Conservation (phyloP, 2,888 invertebrate species). For the Himalopsyche japonica region DNA sequence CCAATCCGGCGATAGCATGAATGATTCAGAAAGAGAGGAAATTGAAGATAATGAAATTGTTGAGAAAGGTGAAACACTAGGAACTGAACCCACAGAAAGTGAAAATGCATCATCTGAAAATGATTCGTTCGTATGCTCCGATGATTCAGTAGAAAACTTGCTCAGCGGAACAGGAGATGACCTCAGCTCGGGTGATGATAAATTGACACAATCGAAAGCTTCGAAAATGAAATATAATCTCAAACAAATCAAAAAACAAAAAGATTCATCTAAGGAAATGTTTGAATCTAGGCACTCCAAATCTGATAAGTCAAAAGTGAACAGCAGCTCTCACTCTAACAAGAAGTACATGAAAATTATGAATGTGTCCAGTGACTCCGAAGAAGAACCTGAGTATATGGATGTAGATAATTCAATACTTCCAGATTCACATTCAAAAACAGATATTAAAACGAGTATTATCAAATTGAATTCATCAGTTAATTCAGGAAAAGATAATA, state of each 20-base stretch:
- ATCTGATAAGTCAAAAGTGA: background rate
- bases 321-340: background rate
- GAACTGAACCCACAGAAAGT: conserved; percentile 50
- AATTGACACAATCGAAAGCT: conserved; percentile 52
- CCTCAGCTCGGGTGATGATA: conserved; percentile 53
- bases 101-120: conserved; percentile 51
- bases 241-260: background rate
- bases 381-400: background rate
- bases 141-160: conserved; percentile 50
- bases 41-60: conserved; percentile 50
- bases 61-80: conserved; percentile 58
- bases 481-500: background rate
- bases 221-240: conserved; percentile 49
- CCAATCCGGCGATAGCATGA: conserved; percentile 57
- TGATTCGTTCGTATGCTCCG: conserved; percentile 61
- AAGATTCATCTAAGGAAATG: background rate
- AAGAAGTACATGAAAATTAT: background rate
- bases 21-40: conserved; percentile 53
- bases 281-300: background rate
- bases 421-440: background rate
- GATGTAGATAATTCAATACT: background rate
- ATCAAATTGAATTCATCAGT: background rate
- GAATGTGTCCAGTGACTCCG: background rate
- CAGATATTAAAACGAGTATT: background rate
- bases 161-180: conserved; percentile 56